Conservation (phyloP, 2,888 invertebrate genomes). For the Tetheella fluctuosa region DNA sequence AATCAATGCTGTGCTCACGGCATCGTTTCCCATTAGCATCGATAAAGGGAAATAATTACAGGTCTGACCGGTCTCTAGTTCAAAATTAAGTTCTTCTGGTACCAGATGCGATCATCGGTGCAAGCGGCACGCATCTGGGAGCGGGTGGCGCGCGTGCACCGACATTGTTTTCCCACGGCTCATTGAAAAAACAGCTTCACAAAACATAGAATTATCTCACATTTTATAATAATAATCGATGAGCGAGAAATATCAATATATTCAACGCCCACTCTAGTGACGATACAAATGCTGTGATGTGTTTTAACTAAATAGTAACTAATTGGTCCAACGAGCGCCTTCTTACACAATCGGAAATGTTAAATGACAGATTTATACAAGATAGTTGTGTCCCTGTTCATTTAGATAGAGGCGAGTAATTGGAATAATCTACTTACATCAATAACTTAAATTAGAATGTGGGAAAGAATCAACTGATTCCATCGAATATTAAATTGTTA, state of each 20-base stretch:
- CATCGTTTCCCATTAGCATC: constrained; percentile 51
- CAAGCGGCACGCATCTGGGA: constrained; percentile 42
- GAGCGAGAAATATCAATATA: constrained; percentile 51
- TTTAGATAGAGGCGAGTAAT: constrained; percentile 33
- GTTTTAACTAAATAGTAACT: constrained; percentile 43
- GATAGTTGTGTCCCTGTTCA: constrained; percentile 41
- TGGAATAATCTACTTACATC: constrained; percentile 32
- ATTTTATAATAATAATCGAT: constrained; percentile 62
- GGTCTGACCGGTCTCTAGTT: constrained; percentile 58
- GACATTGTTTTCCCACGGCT: constrained; percentile 74
- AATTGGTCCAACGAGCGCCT: constrained; percentile 46
- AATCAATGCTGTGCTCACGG: constrained; percentile 34
- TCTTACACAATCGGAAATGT: constrained; percentile 34
- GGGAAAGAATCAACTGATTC: constrained; percentile 31
- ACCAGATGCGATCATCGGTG: constrained; percentile 59
- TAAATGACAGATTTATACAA: constrained; percentile 40
- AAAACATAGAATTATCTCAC: constrained; percentile 46
- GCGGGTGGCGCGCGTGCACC: constrained; percentile 33
- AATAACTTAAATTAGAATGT: neutral
- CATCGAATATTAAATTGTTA: constrained; percentile 13
- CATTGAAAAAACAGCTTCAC: constrained; percentile 59
- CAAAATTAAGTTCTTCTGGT: constrained; percentile 65
- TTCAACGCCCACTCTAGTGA: constrained; percentile 46
- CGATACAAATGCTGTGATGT: constrained; percentile 23
- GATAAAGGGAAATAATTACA: constrained; percentile 59